These are phyloP conservation scores for Mirza zaza DNA, from an alignment of 2,113 vertebrate genomes.

Conservation along the genomic window DNA sequence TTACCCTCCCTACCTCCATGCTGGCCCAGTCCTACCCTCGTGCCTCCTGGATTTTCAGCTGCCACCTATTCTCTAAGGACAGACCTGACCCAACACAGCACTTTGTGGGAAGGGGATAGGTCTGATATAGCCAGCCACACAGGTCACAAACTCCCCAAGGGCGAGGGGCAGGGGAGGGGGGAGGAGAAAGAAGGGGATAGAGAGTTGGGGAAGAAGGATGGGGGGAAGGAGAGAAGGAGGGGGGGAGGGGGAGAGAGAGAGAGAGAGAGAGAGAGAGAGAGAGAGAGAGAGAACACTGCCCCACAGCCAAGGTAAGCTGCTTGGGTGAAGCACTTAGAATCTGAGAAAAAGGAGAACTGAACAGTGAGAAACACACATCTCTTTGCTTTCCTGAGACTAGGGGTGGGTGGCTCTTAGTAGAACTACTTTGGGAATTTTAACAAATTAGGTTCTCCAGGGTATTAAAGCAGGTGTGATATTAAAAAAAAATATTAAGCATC, in stretches of 20 bases:
- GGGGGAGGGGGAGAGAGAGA: fast-evolving
- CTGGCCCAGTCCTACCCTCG: not conserved
- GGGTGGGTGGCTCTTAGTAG: not conserved
- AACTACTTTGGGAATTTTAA: not conserved
- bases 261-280: too few species aligned
- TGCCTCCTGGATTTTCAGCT: not conserved
- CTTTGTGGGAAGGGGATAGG: not conserved
- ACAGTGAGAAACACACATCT: constrained; percentile 43
- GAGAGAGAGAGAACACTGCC: not conserved
- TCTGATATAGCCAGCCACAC: not conserved
- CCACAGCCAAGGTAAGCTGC: constrained; percentile 49
- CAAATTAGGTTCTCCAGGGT: not conserved
- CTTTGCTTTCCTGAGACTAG: constrained; percentile 72
- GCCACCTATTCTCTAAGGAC: not conserved
- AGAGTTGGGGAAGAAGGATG: too few species aligned
- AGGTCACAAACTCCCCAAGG: not conserved
- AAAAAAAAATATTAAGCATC: not conserved
- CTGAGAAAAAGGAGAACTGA: not conserved
- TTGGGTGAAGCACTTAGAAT: constrained; percentile 40
- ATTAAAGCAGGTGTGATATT: not conserved
- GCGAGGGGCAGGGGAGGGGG: too few species aligned
- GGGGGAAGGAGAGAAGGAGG: too few species aligned
- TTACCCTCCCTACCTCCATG: not conserved
- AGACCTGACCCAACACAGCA: not conserved
- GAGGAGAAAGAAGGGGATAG: too few species aligned